Percentiles rank a stretch among this genome's conserved stretches.
These are phyloP conservation scores for Hydractinia symbiolongicarpus DNA, from an alignment of 30 jellyfish, hydroid and myxozoan species.

Conservation along the genomic window DNA sequence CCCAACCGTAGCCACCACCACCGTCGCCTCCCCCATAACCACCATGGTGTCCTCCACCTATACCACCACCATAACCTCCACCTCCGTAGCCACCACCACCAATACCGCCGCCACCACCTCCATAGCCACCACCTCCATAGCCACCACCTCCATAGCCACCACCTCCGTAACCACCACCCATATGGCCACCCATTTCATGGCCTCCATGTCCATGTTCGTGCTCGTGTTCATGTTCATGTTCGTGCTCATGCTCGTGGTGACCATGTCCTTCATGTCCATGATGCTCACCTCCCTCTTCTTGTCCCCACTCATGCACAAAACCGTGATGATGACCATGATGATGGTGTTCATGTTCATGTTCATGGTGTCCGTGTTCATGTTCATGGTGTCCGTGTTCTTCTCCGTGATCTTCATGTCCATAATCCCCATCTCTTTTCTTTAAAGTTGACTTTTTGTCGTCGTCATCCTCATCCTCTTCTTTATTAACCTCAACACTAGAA, in stretches of 20 bases:
- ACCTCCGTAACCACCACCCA: constrained; percentile 37
- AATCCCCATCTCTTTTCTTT: constrained; percentile 1
- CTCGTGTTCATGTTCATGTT: constrained; percentile 93
- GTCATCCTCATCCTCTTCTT: constrained; percentile 13
- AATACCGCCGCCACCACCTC: constrained; percentile 69
- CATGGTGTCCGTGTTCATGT: constrained; percentile 59
- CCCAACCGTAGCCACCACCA: constrained; percentile 58
- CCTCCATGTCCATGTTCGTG: constrained; percentile 71
- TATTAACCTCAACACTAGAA: not conserved
- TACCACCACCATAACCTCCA: constrained; percentile 41
- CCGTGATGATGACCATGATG: constrained; percentile 46
- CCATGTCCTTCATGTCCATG: constrained; percentile 78
- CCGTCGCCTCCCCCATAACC: constrained; percentile 66
- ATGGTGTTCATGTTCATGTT: constrained; percentile 66
- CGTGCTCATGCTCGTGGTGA: constrained; percentile 90
- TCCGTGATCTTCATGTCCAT: constrained; percentile 49
- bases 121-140: constrained; percentile 35
- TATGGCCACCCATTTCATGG: constrained; percentile 36
- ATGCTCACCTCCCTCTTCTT: constrained; percentile 43
- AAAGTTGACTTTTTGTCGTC: not conserved
- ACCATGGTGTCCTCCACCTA: constrained; percentile 36
- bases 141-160: constrained; percentile 38
- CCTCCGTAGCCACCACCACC: constrained; percentile 56
- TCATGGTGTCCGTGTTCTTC: constrained; percentile 75
- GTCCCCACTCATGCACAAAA: constrained; percentile 43